Conservation (phyloP, 23 tunicate species). For the Ascidia mentula region DNA sequence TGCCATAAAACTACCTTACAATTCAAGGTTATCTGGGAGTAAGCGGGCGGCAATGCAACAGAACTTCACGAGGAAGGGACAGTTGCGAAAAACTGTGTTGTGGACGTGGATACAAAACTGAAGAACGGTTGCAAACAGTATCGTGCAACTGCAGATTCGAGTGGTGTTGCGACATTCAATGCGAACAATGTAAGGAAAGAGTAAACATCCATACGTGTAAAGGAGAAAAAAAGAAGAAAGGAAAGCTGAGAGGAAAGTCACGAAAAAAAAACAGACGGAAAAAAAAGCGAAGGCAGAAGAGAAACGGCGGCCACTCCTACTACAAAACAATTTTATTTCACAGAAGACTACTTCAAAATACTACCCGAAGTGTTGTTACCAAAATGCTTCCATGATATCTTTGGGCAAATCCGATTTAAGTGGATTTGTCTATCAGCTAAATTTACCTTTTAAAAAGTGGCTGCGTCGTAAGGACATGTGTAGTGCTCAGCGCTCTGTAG, state of each 20-base stretch:
- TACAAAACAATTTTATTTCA: no score
- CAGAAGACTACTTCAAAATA: no score
- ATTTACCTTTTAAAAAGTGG: no score
- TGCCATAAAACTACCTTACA: no score
- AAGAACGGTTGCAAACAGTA: constrained; percentile 22
- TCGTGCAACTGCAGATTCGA: constrained; percentile 65
- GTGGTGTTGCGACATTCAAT: constrained; percentile 75
- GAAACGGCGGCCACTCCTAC: no score
- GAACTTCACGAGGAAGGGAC: constrained; percentile 59
- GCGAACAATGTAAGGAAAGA: constrained; percentile 33
- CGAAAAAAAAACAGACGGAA: not conserved
- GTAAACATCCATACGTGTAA: constrained; percentile 74
- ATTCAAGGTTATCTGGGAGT: constrained; percentile 68
- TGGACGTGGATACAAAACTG: constrained; percentile 76
- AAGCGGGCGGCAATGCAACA: constrained; percentile 77
- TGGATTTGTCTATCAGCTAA: no score
- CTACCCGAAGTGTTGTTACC: no score
- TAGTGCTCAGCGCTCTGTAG: no score
- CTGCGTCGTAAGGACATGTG: no score
- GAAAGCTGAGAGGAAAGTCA: not conserved
- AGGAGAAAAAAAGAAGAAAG: constrained; percentile 18
- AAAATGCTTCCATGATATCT: no score
- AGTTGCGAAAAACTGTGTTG: constrained; percentile 74
- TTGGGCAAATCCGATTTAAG: no score
- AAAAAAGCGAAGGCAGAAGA: not conserved